Conservation (phyloP, 1,140 invertebrate genomes). For the Drosophila chauvacae region DNA sequence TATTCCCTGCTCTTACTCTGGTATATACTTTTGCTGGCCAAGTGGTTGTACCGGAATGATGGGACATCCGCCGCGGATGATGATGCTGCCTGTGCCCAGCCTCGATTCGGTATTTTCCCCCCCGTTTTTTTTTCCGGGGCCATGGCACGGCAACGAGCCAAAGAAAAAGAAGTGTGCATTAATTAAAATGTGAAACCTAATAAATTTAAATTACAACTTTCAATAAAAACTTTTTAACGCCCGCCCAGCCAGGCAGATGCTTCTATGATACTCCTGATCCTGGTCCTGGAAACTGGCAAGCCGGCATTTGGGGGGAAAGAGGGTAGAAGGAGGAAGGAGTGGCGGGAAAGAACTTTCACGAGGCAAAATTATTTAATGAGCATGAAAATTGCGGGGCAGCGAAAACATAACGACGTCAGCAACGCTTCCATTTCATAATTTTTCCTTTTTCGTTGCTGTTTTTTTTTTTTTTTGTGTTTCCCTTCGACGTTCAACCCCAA, state of each 20-base stretch:
- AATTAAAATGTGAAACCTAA: slow-evolving; percentile 83
- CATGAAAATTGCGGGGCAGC: slow-evolving; percentile 73
- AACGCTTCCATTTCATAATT: slow-evolving; percentile 44
- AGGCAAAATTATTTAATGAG: slow-evolving; percentile 80
- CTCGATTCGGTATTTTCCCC: background rate
- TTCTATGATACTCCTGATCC: slow-evolving; percentile 34
- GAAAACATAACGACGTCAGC: slow-evolving; percentile 50
- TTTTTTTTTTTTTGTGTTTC: slow-evolving; percentile 8
- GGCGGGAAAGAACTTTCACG: slow-evolving; percentile 57
- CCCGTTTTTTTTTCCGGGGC: background rate
- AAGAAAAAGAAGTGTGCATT: slow-evolving; percentile 65
- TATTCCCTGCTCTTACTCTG: background rate
- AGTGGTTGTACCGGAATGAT: background rate
- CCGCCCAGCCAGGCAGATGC: slow-evolving; percentile 47
- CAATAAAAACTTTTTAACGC: slow-evolving; percentile 78
- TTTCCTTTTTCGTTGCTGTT: slow-evolving; percentile 3
- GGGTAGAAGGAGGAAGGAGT: background rate
- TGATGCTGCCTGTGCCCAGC: background rate
- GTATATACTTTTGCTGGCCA: background rate
- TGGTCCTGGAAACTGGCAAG: background rate
- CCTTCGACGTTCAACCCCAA: slow-evolving; percentile 41
- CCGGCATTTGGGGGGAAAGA: background rate
- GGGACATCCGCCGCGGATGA: slow-evolving; percentile 10
- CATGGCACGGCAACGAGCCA: slow-evolving; percentile 27
- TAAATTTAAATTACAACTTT: slow-evolving; percentile 83